Conservation (phyloP, 2,113 vertebrate genomes). For the Todiramphus chloris region DNA sequence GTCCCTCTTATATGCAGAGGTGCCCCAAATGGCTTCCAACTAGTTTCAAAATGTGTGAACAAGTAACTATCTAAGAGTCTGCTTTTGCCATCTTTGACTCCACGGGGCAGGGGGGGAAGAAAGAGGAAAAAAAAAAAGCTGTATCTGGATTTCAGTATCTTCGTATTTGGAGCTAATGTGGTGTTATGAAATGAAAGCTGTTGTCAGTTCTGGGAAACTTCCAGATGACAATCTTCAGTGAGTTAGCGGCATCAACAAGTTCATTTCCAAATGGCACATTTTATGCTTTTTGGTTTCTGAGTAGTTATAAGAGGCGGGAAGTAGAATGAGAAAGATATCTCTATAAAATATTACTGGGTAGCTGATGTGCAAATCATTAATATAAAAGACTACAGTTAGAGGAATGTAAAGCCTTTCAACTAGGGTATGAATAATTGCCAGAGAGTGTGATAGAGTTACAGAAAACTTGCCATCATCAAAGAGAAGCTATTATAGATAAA, state of each 20-base stretch:
- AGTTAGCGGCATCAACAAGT: background rate
- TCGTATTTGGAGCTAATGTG: background rate
- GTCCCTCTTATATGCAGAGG: background rate
- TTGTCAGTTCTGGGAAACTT: background rate
- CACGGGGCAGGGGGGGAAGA: accelerated
- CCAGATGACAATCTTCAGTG: background rate
- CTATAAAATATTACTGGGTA: slow-evolving; percentile 20
- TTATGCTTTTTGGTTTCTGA: background rate
- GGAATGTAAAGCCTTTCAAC: slow-evolving; percentile 43
- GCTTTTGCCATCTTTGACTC: background rate
- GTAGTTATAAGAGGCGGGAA: background rate
- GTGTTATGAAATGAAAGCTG: background rate
- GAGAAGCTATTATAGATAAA: slow-evolving; percentile 14
- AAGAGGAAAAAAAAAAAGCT: background rate
- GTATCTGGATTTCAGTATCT: background rate
- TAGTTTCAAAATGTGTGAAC: background rate
- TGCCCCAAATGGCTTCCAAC: background rate
- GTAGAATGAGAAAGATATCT: background rate
- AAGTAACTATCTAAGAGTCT: background rate
- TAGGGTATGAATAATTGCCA: background rate
- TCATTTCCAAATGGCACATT: background rate
- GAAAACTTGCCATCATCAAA: slow-evolving; percentile 12
- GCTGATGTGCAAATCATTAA: slow-evolving; percentile 24
- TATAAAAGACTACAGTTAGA: slow-evolving; percentile 28
- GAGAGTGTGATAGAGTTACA: background rate